Percentiles rank a stretch among this genome's conserved stretches.
Conservation (phyloP, 2,888 invertebrate species). For the Lasioglossum pauxillum region DNA sequence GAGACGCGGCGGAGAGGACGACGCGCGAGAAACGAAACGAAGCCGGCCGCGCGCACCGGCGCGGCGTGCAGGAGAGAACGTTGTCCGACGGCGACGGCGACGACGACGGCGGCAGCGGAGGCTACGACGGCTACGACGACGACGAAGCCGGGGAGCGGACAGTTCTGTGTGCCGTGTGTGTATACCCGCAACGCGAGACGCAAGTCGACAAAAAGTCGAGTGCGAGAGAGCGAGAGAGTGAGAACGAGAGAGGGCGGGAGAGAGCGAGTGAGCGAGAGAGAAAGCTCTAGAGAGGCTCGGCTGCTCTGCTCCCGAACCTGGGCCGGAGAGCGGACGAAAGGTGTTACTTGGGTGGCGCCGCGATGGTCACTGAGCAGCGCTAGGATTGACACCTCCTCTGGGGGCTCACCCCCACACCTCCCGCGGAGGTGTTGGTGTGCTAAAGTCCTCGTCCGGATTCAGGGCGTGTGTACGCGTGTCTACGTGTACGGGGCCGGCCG, state of each 20-base stretch:
- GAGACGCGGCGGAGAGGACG: constrained; percentile 15
- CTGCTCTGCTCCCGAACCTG: constrained; percentile 39
- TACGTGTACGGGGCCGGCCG: constrained; percentile 59
- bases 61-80: background rate
- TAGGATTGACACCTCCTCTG: constrained; percentile 85
- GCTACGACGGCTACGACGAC: background rate
- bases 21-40: constrained; percentile 10
- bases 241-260: constrained; percentile 18
- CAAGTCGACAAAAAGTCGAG: constrained; percentile 39
- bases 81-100: constrained; percentile 43
- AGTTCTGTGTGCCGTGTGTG: constrained; percentile 36
- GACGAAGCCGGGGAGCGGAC: constrained; percentile 31
- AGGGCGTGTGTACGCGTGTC: constrained; percentile 68
- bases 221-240: constrained; percentile 8
- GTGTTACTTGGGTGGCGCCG: constrained; percentile 85
- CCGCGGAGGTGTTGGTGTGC: constrained; percentile 83
- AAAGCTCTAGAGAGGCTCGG: constrained; percentile 41
- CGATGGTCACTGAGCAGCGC: constrained; percentile 85
- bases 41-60: constrained; percentile 7
- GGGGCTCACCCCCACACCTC: constrained; percentile 84
- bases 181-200: constrained; percentile 35
- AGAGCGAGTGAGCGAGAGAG: constrained; percentile 27
- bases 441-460: constrained; percentile 80
- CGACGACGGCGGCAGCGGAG: background rate
- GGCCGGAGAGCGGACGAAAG: constrained; percentile 81